Evolutionary conservation across 2,797 vertebrate genomes (phyloP), one percentile per base, ranked within the genome.

Genomic region (Tolypeutes matacus): DNA sequence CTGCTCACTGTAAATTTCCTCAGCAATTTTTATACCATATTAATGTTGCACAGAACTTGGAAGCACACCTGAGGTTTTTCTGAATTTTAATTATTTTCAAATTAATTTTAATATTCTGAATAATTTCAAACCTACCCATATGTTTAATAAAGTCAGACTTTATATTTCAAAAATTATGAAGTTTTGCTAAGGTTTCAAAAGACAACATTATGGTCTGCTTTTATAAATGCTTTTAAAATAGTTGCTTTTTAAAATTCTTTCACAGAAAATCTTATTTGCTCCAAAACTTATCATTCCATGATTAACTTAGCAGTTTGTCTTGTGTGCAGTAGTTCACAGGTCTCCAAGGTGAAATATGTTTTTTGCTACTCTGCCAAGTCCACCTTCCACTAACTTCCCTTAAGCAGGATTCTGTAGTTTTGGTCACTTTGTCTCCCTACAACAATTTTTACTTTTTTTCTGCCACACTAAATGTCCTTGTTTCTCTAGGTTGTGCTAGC

Each of bases 21-120:
- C 94, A 96, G 90, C 96, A 97, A 91, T 97, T 98, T 98, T 98
- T 97, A 98, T 96, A 96, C 86, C 85, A 58, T 95, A 97, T 98
- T 96, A 98, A 98, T 97, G 94, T 96, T 98, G 96, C 64, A 94
- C 96, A 98, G 97, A 96, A 95, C 97, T 97, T 98, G 97, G 98
- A 98, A 96, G 36, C 64, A 89, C 95, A 97, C 65, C 94, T 97
- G 96, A 93, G 91, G 84, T 87, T 98, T 96, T 97, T 97, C 97
- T 98, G 91, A 97, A 96, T 98, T 98, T 98, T 98, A 98, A 98
- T 98, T 98, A 98, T 98, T 98, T 98, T 98, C 89, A 98, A 98
- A 98, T 98, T 98, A 98, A 98, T 98, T 98, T 98, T 98, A 97
- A 94, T 98, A 98, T 98, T 98, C 86, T 96, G 96, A 96, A 96